Evolutionary conservation across 2,888 invertebrate species (phyloP), one percentile per base, ranked within the genome.

Genomic region (Blastobasis adustella): DNA sequence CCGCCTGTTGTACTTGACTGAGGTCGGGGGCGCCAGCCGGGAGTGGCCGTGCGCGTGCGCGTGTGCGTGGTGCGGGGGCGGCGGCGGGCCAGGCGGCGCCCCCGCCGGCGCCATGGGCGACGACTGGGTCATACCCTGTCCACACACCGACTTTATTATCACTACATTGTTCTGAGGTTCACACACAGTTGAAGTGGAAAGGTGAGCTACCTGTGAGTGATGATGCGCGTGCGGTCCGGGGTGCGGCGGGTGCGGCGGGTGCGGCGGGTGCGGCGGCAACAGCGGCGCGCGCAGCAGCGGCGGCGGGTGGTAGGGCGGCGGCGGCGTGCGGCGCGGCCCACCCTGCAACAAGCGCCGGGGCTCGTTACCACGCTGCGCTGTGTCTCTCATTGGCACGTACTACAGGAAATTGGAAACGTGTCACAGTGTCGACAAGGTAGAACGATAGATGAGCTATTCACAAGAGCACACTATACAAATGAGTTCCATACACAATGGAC

Each of bases 1-100:
- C 74, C 98, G 91, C 61, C 98, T 90, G 89, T 98, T 98, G 88
- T 96, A 98, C 73, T 95, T 96, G 59, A 91, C 78, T 38, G 86
- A 76, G 58, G 68, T 73, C 50, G 72, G 79, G 37, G 73, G 79
- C 38, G 76, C 73, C 5, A 85, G 78, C 7, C 85, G 72, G 41
- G 84, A 69, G 66, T 87, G 81, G 37, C 64, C 74, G 59, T 66
- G 54, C 43, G 74, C 62, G 23, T 23, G 23, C 23, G 23, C 23
- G 23, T 23, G 23, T 39, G 69, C 58, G 53, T 67, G 63, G 45
- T 59, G 60, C 49, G 51, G 64, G 47, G 57, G 62, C 49, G 54
- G 65, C 45, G 55, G 60, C 42, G 59, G 62, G 49, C 58, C 59
- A 46, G 60, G 51, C 47, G 59, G 60, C 51, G 67, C 58, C 41